Base-by-base conservation (phyloP, 1,140 invertebrate genomes). In the Glossosoma conforme region DNA sequence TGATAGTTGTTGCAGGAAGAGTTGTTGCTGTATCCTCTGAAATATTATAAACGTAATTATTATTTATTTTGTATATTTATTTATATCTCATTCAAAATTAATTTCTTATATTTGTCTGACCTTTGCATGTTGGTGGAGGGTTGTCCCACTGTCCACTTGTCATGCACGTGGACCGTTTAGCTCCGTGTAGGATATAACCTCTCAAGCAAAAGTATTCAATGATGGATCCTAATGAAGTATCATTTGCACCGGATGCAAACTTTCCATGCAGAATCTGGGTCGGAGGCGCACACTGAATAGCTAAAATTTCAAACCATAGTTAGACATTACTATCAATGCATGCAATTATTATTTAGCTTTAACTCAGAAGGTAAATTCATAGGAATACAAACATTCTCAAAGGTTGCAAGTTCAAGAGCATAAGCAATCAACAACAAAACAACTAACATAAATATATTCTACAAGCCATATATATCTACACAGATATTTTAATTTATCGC, bases 111-210 rank as follows among this genome's bases (percentile, higher is more conserved):
- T 17, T 17, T 22, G 24, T 51, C 42, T 71, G 77, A 86, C 87
- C 77, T 65, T 77, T 72, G 63, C 89, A 91, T 21, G 69, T 74
- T 1, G 91, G 91, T 15, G 86, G 69, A 0, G 79, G 71, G 32
- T 82, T 80, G 65, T 93, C 88, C 75, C 90, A 94, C 43, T 82
- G 77, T 2, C 91, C 91, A 37, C 79, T 83, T 11, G 82, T 73
- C 40, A 87, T 69, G 61, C 92, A 95, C 20, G 75, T 77, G 19
- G 91, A 76, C 41, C 78, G 72, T 6, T 77, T 72, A 0, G 81
- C 70, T 15, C 91, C 92, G 15, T 80, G 70, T 35, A 94, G 68
- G 52, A 75, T 77, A 62, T 80, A 89, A 2, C 85, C 84, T 13
- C 77, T 73, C 4, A 80, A 75, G 62, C 92, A 95, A 11, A 76